These are phyloP conservation scores for Machaerirhynchus nigripectus DNA, from an alignment of 2,113 vertebrate species.

Conservation along the genomic window DNA sequence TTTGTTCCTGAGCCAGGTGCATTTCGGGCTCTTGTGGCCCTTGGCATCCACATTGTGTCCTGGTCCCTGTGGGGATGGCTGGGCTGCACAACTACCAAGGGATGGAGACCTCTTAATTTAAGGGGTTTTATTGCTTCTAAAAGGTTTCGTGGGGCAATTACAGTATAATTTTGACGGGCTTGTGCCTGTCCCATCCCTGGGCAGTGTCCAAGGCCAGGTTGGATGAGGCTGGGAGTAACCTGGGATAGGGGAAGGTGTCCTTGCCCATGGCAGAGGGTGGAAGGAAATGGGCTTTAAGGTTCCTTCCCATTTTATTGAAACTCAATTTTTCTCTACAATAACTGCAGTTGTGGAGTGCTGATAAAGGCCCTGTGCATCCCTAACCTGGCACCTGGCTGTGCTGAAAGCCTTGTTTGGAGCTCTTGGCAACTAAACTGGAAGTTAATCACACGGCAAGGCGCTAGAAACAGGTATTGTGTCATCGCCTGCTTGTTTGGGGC, in stretches of 20 bases:
- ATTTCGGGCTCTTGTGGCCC: accelerated
- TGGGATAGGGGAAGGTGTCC: not conserved
- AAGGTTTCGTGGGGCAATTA: not conserved
- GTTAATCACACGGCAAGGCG: accelerated
- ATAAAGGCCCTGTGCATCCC: accelerated
- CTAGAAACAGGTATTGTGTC: accelerated
- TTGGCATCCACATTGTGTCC: not conserved
- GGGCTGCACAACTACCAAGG: accelerated
- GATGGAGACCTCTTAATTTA: not conserved
- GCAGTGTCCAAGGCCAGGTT: not conserved
- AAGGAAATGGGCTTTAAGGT: not conserved
- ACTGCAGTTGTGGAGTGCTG: not conserved
- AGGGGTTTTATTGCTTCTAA: not conserved
- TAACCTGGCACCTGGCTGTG: not conserved
- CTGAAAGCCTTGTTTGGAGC: not conserved
- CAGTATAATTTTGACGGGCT: not conserved
- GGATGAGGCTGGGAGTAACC: accelerated
- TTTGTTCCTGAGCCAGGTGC: accelerated
- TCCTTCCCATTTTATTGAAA: not conserved
- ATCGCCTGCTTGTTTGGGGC: accelerated
- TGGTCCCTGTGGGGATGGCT: not conserved
- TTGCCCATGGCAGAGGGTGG: not conserved
- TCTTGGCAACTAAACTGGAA: accelerated
- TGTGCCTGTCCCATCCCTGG: not conserved
- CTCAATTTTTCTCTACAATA: accelerated